phyloP scores from a whole-genome alignment of 2,888 invertebrate species.

The Heliconius charithonia region DNA sequence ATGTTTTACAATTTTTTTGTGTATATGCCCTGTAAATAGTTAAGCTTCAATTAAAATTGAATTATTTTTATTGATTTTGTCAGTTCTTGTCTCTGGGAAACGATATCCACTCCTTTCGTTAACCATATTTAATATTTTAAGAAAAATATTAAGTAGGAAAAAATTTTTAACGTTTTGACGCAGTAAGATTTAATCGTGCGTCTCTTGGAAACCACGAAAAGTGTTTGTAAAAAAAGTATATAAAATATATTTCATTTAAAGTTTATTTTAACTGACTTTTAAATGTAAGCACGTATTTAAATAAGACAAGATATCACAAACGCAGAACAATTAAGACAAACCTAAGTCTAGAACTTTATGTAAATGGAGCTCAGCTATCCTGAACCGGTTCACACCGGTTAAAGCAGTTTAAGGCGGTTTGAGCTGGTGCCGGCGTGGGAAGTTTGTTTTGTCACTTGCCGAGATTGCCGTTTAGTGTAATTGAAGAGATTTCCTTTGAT shows the following conservation, averaged over 20 bases:
- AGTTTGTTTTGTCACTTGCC: constrained; percentile 61
- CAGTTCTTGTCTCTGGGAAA: no score
- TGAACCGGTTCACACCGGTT: constrained; percentile 53
- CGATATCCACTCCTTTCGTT: no score
- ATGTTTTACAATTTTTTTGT: neutral
- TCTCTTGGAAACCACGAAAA: no score
- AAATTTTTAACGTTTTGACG: no score
- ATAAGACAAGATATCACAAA: constrained; percentile 30
- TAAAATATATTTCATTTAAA: no score
- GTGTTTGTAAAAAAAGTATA: no score
- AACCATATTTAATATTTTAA: no score
- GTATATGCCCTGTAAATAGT: neutral
- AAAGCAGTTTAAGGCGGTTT: constrained; percentile 57
- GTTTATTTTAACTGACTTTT: neutral
- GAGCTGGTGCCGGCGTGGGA: constrained; percentile 53
- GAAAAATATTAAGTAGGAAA: no score
- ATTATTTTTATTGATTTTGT: no score
- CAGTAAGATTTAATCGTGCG: no score
- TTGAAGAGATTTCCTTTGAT: constrained; percentile 50
- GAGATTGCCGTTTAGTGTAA: constrained; percentile 52
- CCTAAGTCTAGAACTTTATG: constrained; percentile 52
- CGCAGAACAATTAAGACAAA: constrained; percentile 47
- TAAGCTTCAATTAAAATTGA: no score
- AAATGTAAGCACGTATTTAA: neutral
- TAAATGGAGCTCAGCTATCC: constrained; percentile 52